These are phyloP conservation scores for Drosophila pruinosa DNA, from an alignment of 1,140 invertebrate species.

Conservation along the genomic window DNA sequence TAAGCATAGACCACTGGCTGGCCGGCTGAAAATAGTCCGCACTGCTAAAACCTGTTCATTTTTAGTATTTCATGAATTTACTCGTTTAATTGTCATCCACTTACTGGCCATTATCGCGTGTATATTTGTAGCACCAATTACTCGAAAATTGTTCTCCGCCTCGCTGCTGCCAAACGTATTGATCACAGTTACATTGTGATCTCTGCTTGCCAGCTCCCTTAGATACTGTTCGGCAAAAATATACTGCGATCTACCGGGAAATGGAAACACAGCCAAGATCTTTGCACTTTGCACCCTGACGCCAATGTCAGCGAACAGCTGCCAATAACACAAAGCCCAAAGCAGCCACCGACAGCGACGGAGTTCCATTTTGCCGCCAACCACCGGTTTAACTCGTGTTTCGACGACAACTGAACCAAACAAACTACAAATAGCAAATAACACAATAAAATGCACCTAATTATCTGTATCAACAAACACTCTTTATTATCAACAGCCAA, in stretches of 20 bases:
- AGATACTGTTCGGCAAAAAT: constrained; percentile 75
- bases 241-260: constrained; percentile 72
- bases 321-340: neutral
- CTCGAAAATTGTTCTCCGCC: constrained; percentile 63
- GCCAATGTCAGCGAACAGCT: neutral
- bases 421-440: neutral
- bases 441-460: neutral
- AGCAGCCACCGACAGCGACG: neutral
- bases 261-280: constrained; percentile 73
- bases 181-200: constrained; percentile 84
- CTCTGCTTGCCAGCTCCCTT: constrained; percentile 78
- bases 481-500: neutral
- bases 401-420: constrained; percentile 6
- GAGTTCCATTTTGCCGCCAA: constrained; percentile 3
- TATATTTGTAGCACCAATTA: constrained; percentile 74
- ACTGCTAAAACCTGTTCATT: constrained; percentile 26
- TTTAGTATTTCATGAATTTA: neutral
- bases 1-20: constrained; percentile 46
- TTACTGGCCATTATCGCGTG: constrained; percentile 63
- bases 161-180: constrained; percentile 80
- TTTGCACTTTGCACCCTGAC: constrained; percentile 36
- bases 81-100: neutral
- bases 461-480: neutral
- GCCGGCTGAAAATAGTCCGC: constrained; percentile 22
- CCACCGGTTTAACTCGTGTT: neutral